phyloP scores from a whole-genome alignment of 2,113 vertebrate genomes.

The Saguinus imperator region DNA sequence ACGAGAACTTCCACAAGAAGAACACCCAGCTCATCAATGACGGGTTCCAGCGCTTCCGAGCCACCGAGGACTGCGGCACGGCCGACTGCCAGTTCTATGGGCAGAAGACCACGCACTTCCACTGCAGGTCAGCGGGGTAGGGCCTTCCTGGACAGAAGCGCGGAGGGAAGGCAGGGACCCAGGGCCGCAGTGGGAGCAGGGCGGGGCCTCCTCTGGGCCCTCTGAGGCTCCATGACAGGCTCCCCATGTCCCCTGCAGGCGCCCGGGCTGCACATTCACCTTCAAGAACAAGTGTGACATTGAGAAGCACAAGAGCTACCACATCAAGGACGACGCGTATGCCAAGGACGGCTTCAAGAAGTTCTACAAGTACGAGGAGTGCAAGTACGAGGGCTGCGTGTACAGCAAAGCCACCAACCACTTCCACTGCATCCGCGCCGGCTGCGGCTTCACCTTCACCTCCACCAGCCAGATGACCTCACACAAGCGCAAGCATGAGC shows the following conservation, averaged over 20 bases:
- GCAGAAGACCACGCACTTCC: constrained; percentile 99
- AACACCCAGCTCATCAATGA: constrained; percentile 99
- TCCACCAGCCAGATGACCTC: constrained; percentile 99
- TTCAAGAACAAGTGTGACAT: constrained; percentile 99
- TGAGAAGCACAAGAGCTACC: constrained; percentile 99
- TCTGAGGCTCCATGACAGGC: not conserved
- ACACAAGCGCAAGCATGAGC: constrained; percentile 98
- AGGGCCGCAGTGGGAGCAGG: not conserved
- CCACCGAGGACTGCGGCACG: constrained; percentile 97
- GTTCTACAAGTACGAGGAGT: constrained; percentile 99
- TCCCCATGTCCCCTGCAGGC: constrained; percentile 82
- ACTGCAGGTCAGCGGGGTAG: constrained; percentile 92
- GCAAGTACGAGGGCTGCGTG: constrained; percentile 98
- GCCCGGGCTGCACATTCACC: constrained; percentile 97
- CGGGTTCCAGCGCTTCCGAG: constrained; percentile 98
- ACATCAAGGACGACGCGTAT: constrained; percentile 99
- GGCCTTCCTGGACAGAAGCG: not conserved
- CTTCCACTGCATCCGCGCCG: constrained; percentile 98
- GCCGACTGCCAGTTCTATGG: constrained; percentile 97
- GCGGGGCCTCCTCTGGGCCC: not conserved
- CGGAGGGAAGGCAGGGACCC: accelerated
- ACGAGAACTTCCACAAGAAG: constrained; percentile 99
- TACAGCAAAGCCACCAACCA: constrained; percentile 99
- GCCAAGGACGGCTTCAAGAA: constrained; percentile 99
- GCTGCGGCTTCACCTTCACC: constrained; percentile 99